phyloP scores from a whole-genome alignment of 2,888 invertebrate species.

The Noctua janthina region DNA sequence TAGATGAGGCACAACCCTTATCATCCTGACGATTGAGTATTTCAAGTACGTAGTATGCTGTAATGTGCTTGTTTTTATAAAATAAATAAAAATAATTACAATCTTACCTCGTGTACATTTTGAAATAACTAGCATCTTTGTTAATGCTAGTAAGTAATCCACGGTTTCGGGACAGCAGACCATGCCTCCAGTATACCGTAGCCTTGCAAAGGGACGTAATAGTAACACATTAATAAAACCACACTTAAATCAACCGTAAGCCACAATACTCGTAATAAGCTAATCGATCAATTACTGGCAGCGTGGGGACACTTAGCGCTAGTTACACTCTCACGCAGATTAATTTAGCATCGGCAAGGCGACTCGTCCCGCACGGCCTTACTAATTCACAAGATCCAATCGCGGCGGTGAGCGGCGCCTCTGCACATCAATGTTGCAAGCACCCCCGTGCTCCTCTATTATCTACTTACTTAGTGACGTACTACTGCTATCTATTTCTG shows the following conservation, averaged over 20 bases:
- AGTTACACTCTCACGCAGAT: slow-evolving; percentile 71
- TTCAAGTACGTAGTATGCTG: not conserved
- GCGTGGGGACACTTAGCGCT: slow-evolving; percentile 67
- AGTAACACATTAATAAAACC: slow-evolving; percentile 8
- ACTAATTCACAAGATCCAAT: slow-evolving; percentile 81
- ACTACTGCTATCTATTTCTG: slow-evolving; percentile 24
- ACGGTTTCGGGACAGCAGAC: not conserved
- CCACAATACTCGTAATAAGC: slow-evolving; percentile 39
- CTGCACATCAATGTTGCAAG: slow-evolving; percentile 80
- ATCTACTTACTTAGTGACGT: slow-evolving; percentile 64
- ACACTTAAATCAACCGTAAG: slow-evolving; percentile 28
- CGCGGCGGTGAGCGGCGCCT: slow-evolving; percentile 74
- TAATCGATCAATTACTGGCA: slow-evolving; percentile 66
- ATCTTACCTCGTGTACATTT: not conserved
- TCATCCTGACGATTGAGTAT: not conserved
- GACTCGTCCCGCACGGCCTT: slow-evolving; percentile 69
- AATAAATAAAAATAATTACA: not conserved
- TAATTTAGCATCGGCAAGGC: slow-evolving; percentile 73
- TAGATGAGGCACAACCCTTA: not conserved
- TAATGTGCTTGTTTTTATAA: too few species aligned
- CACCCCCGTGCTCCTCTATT: slow-evolving; percentile 70
- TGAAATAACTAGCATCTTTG: not conserved
- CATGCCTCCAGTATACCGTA: not conserved
- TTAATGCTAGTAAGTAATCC: not conserved
- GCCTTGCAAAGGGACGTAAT: not conserved